Conservation (phyloP, 2,888 invertebrate species). For the Dioctria linearis region DNA sequence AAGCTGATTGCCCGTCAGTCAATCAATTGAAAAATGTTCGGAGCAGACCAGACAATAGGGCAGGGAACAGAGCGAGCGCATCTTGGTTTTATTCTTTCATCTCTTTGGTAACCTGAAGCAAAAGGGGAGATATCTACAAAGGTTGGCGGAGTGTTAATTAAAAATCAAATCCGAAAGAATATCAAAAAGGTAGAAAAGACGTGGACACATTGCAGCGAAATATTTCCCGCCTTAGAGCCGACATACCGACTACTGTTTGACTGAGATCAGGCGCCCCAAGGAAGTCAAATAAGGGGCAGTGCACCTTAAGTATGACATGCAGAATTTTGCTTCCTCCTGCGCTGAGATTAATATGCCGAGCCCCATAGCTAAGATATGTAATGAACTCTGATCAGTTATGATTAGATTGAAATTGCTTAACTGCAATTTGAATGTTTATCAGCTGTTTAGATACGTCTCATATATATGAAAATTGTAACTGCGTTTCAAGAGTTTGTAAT, state of each 20-base stretch:
- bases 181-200: background rate
- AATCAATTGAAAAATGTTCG: constrained; percentile 51
- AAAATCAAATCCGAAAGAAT: constrained; percentile 18
- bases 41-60: constrained; percentile 36
- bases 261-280: background rate
- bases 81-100: constrained; percentile 11
- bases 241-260: constrained; percentile 35
- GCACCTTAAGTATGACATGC: no score
- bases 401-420: no score
- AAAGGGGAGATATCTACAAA: background rate
- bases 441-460: no score
- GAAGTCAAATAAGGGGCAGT: background rate
- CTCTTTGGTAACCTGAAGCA: background rate
- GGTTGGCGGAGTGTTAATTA: constrained; percentile 38
- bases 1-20: constrained; percentile 52
- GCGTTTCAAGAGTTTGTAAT: no score
- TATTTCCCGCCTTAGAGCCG: constrained; percentile 26
- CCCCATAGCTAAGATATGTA: no score
- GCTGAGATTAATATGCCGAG: no score
- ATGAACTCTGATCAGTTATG: no score
- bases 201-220: background rate
- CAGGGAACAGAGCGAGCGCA: background rate
- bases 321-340: no score
- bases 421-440: no score
- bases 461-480: no score